A percentile compares a stretch with the other conserved stretches of the same genome.
Conservation (phyloP, 2,113 vertebrate species). For the Pipa parva region DNA sequence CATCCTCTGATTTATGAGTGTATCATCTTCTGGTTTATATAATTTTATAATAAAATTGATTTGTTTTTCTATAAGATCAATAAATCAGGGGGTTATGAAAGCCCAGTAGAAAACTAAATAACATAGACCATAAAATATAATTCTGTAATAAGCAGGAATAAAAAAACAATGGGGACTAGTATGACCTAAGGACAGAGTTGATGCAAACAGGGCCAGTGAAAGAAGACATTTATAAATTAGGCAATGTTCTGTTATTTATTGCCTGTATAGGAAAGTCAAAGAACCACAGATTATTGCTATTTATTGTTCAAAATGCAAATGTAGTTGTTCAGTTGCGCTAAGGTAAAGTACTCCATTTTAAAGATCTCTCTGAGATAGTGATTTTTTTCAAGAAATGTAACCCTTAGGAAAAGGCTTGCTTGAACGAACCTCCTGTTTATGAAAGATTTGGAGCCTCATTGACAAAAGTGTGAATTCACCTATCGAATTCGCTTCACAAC, state of each 20-base stretch:
- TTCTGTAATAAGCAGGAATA: conserved; percentile 12
- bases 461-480: no score
- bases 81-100: conserved; percentile 23
- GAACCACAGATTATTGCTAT: no score
- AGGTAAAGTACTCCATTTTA: no score
- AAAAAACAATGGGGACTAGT: conserved; percentile 6
- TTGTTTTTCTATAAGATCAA: conserved; percentile 32
- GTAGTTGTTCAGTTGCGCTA: no score
- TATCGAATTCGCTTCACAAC: no score
- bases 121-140: conserved; percentile 22
- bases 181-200: not conserved
- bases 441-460: no score
- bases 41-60: conserved; percentile 37
- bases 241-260: not conserved
- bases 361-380: no score
- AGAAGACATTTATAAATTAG: not conserved
- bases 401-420: no score
- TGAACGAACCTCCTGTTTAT: no score
- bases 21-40: conserved; percentile 32
- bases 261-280: no score
- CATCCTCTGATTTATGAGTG: conserved; percentile 24
- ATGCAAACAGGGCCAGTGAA: not conserved
- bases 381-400: no score
- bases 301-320: no score
- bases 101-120: conserved; percentile 23